These are phyloP conservation scores for Reticulitermes lucifugus DNA, from an alignment of 2,888 invertebrate species.

Conservation along the genomic window DNA sequence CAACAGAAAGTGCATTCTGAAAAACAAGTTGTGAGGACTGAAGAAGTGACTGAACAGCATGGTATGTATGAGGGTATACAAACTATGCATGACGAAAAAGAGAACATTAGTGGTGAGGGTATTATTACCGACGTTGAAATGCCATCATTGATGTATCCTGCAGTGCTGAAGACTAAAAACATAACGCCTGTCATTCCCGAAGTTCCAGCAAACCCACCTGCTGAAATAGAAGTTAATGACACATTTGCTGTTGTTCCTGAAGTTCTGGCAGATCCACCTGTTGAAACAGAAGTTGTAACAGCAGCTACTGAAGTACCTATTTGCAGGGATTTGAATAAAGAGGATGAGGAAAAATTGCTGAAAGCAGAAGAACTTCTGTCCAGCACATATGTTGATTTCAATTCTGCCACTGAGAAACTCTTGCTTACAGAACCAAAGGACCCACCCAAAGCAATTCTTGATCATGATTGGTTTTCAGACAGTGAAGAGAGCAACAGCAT, in stretches of 20 bases:
- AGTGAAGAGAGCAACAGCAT: conserved; percentile 59
- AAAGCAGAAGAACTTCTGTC: conserved; percentile 56
- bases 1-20: conserved; percentile 5
- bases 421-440: conserved; percentile 52
- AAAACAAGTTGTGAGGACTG: neutral
- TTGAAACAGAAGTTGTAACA: neutral
- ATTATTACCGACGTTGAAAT: conserved; percentile 9
- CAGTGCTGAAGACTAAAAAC: conserved; percentile 2
- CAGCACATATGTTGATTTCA: conserved; percentile 56
- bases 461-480: conserved; percentile 63
- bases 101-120: conserved; percentile 26
- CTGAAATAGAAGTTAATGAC: neutral
- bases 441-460: conserved; percentile 59
- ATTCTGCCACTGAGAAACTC: conserved; percentile 54
- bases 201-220: neutral
- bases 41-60: neutral
- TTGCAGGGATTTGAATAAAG: conserved; percentile 46
- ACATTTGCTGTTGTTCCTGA: neutral
- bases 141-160: neutral
- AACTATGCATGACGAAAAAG: conserved; percentile 34
- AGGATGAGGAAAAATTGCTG: conserved; percentile 52
- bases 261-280: neutral
- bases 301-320: neutral
- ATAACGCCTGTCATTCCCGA: neutral
- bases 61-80: conserved; percentile 17